Evolutionary conservation across 92 coral and sea anemone species (phyloP).

Genomic region (Bergia sp.): DNA sequence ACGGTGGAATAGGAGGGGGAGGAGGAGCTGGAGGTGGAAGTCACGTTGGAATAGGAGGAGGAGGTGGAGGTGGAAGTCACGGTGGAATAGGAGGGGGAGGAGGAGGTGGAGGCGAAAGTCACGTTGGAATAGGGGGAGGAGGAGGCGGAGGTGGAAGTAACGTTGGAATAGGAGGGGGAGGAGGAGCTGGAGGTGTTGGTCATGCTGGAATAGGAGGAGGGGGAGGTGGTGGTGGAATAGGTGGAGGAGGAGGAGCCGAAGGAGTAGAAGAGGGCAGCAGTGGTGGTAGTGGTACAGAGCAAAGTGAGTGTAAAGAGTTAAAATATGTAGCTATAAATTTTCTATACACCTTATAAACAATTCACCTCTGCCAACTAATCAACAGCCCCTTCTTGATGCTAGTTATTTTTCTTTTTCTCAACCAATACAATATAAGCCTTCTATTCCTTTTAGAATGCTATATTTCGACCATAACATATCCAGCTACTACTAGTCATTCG

Average conservation of each 20-base stretch:
- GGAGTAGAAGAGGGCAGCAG: not conserved
- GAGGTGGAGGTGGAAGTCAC: not conserved
- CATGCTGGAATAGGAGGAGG: not conserved
- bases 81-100: not conserved
- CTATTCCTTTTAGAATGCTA: not conserved
- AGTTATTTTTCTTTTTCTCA: too few species aligned
- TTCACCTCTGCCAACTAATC: too few species aligned
- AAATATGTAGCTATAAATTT: too few species aligned
- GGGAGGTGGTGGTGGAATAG: not conserved
- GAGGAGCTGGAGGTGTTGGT: not conserved
- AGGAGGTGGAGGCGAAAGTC: not conserved
- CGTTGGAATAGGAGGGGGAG: not conserved
- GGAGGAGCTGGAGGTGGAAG: not conserved
- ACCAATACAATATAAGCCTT: too few species aligned
- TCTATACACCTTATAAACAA: not conserved
- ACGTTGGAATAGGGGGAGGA: not conserved
- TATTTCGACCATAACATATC: too few species aligned
- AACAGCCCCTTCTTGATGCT: not conserved
- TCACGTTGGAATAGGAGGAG: not conserved
- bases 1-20: not conserved
- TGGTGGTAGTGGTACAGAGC: not conserved
- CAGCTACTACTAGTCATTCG: too few species aligned
- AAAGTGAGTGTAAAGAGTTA: not conserved
- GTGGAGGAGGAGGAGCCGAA: not conserved
- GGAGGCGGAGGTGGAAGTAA: not conserved